These are phyloP conservation scores for Rallus crepitans DNA, from an alignment of 2,797 vertebrate species.

Conservation along the genomic window DNA sequence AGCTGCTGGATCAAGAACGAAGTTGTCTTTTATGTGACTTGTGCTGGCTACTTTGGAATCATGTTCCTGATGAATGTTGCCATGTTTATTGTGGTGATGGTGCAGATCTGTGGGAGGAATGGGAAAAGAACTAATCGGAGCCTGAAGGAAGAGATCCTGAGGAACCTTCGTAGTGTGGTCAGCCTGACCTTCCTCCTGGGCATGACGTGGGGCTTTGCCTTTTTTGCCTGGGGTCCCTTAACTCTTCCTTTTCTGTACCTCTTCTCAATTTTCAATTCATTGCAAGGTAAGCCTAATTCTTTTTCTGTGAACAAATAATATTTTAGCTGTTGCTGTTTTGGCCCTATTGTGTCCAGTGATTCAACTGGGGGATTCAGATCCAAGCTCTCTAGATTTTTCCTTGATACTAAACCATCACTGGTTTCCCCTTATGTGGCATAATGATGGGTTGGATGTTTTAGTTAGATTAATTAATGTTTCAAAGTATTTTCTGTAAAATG, in stretches of 20 bases:
- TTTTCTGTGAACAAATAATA: background rate
- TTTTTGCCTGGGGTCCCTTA: slow-evolving; percentile 94
- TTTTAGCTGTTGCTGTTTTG: background rate
- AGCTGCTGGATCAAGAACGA: slow-evolving; percentile 92
- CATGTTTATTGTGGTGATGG: slow-evolving; percentile 98
- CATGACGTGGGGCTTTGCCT: slow-evolving; percentile 98
- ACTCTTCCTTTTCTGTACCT: slow-evolving; percentile 91
- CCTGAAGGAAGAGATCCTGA: slow-evolving; percentile 89
- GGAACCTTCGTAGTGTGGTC: slow-evolving; percentile 93
- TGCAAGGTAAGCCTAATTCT: slow-evolving; percentile 87
- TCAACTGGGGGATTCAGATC: background rate
- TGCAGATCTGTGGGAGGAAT: slow-evolving; percentile 96
- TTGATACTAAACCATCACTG: background rate
- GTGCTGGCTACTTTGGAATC: slow-evolving; percentile 91
- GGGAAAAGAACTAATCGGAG: slow-evolving; percentile 93
- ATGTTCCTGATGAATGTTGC: slow-evolving; percentile 94
- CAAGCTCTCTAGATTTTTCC: background rate
- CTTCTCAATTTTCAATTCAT: slow-evolving; percentile 96
- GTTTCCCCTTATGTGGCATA: background rate
- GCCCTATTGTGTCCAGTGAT: background rate
- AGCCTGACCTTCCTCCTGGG: slow-evolving; percentile 96
- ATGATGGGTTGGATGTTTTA: background rate
- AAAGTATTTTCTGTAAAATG: background rate
- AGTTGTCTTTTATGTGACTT: slow-evolving; percentile 90
- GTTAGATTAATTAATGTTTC: background rate